phyloP scores from a whole-genome alignment of 2,888 invertebrate species.

The Sepioteuthis lessoniana region DNA sequence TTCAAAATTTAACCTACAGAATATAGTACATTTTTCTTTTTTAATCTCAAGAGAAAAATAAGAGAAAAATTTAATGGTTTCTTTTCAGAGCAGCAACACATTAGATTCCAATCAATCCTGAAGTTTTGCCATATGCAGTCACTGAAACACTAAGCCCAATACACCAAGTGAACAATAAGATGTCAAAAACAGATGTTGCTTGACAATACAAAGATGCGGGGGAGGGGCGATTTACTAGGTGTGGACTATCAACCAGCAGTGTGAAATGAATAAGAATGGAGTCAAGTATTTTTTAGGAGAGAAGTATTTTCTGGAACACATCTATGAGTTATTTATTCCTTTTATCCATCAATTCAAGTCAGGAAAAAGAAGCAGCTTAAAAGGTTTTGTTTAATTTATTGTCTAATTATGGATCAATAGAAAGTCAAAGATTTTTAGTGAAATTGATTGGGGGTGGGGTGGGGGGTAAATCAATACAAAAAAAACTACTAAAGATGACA shows the following conservation, averaged over 20 bases:
- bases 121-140: neutral
- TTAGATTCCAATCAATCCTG: neutral
- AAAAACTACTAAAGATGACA: neutral
- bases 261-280: neutral
- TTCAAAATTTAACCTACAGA: too few species aligned
- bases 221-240: neutral
- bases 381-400: neutral
- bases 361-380: too few species aligned
- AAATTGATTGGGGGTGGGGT: neutral
- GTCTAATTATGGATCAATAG: neutral
- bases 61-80: too few species aligned
- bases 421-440: neutral
- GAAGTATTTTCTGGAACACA: neutral
- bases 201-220: neutral
- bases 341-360: too few species aligned
- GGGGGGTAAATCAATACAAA: neutral
- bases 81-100: neutral
- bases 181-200: neutral
- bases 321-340: neutral
- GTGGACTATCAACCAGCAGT: neutral
- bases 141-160: neutral
- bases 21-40: too few species aligned
- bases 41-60: too few species aligned
- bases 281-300: neutral
- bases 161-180: neutral